Evolutionary conservation across 92 coral and sea anemone species (phyloP), one percentile per base, ranked within the genome.

Genomic region (Galaxea fascicularis): DNA sequence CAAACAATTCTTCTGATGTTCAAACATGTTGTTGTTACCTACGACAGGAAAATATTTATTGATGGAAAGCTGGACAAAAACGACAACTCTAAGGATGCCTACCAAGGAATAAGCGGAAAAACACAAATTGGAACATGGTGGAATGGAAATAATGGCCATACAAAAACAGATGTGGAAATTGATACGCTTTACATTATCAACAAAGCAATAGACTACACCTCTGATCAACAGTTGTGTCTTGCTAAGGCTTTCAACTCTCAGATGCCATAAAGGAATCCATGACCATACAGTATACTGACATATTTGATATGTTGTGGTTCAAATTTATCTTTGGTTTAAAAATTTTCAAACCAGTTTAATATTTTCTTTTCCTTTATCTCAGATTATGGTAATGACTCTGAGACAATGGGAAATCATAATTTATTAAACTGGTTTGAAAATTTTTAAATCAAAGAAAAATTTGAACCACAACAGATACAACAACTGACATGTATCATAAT

Each of bases 41-140:
- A 47, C 16, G 0, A 44, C 86, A 93, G 96, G 71, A 73, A 67
- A 75, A 85, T 93, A 26, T 75, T 77, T 66, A 65, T 93, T 5
- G 73, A 93, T 88, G 92, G 94, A 11, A 79, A 45, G 25, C 26
- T 65, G 59, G 93, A 87, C 49, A 62, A 4, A 20, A 24, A 59
- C 0, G 88, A 62, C 25, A 26, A 73, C 4, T 0, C 39, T 10
- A 22, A 6, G 25, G 3, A 13, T n/a, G 1, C 57, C 14, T 93
- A 79, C 54, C 74, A 49, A 18, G 96, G 92, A 45, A 71, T 17
- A 10, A 89, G 91, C n/a, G 92, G 90, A n/a, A 85, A 80, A 68
- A 90, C 93, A 28, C 92, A 93, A 80, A 93, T 93, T 18, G 96
- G 96, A 25, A 82, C 96, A 16, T 93, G 94, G 96, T 93, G 96